Percentiles rank a stretch among this genome's conserved stretches.
These are phyloP conservation scores for Athalia cordata DNA, from an alignment of 2,888 invertebrate genomes.

Conservation along the genomic window DNA sequence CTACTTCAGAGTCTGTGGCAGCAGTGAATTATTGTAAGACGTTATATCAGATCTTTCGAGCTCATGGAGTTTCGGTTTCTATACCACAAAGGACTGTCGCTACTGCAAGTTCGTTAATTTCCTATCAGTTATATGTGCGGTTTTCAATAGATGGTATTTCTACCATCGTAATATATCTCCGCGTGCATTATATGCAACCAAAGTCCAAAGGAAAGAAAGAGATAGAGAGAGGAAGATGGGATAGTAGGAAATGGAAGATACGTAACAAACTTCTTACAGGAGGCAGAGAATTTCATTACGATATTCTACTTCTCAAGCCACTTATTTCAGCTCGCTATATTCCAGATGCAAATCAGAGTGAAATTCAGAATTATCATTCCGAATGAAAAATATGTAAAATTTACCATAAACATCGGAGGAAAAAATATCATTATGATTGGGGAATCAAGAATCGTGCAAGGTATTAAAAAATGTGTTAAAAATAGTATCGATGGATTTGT, in stretches of 20 bases:
- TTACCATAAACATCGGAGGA: too few relatives aligned
- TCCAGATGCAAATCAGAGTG: not conserved
- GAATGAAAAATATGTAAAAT: too few relatives aligned
- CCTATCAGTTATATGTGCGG: slow-evolving; percentile 33
- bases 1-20: not conserved
- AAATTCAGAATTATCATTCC: not conserved
- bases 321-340: not conserved
- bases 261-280: too few relatives aligned
- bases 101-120: slow-evolving; percentile 39
- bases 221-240: not conserved
- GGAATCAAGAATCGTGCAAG: too few relatives aligned
- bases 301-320: slow-evolving; percentile 8
- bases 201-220: not conserved
- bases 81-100: slow-evolving; percentile 20
- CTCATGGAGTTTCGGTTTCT: slow-evolving; percentile 17
- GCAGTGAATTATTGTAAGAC: slow-evolving; percentile 31
- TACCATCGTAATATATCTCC: not conserved
- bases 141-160: slow-evolving; percentile 23
- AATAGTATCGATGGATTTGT: not conserved
- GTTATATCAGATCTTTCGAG: slow-evolving; percentile 29
- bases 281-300: slow-evolving; percentile 8
- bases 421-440: too few relatives aligned
- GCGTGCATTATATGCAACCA: not conserved
- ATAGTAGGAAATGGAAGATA: not conserved
- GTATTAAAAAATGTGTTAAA: too few relatives aligned